Conservation (phyloP, 2,888 invertebrate species). For the Pammene fasciana region DNA sequence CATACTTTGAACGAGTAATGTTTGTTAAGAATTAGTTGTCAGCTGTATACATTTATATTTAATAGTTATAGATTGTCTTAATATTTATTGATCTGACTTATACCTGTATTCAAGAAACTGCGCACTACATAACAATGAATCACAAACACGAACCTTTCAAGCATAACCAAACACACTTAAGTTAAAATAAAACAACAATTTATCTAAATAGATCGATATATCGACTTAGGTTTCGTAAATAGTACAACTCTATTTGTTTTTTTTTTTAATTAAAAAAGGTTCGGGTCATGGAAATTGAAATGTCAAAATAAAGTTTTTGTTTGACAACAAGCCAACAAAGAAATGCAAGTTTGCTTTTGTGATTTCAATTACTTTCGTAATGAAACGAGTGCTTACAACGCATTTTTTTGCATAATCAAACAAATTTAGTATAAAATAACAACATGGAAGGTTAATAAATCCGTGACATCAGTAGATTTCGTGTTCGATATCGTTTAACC, state of each 20-base stretch:
- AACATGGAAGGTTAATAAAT: slow-evolving; percentile 8
- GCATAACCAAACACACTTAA: slow-evolving; percentile 40
- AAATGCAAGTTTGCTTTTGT: neutral
- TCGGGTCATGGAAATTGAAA: slow-evolving; percentile 46
- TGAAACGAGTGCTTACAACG: neutral
- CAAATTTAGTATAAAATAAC: slow-evolving; percentile 1
- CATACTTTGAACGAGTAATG: neutral
- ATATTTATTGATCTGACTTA: slow-evolving; percentile 41
- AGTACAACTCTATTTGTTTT: slow-evolving; percentile 39
- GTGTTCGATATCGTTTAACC: neutral
- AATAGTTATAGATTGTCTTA: slow-evolving; percentile 33
- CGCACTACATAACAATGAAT: slow-evolving; percentile 51
- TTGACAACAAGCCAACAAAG: slow-evolving; percentile 34
- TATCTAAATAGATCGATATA: slow-evolving; percentile 16
- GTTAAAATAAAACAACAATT: neutral
- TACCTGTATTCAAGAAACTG: slow-evolving; percentile 42
- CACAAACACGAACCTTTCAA: slow-evolving; percentile 42
- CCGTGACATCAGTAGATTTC: slow-evolving; percentile 14
- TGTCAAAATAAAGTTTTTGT: slow-evolving; percentile 30
- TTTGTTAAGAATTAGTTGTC: neutral
- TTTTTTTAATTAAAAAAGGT: slow-evolving; percentile 32
- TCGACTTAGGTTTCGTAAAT: slow-evolving; percentile 4
- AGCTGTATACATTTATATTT: slow-evolving; percentile 7
- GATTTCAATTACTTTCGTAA: neutral
- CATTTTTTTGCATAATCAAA: slow-evolving; percentile 7